Conservation (phyloP, 2,113 vertebrate species). For the Phalacrocorax aristotelis region DNA sequence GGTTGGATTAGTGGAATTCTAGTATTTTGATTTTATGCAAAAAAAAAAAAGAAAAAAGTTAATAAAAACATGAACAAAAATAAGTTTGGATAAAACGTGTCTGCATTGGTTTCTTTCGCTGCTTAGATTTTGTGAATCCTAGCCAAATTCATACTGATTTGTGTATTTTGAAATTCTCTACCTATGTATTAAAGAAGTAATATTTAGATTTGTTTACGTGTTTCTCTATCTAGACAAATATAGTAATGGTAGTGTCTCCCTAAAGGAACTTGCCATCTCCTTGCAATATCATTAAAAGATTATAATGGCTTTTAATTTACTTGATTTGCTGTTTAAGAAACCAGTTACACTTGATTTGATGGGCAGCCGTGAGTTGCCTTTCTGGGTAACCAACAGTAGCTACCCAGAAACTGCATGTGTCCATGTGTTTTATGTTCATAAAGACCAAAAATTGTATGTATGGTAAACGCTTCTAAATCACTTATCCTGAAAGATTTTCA, state of each 20-base stretch:
- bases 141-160: background rate
- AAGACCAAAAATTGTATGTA: background rate
- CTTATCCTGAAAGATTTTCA: background rate
- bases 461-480: background rate
- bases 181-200: background rate
- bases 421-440: background rate
- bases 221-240: background rate
- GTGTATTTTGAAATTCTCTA: background rate
- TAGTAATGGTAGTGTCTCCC: background rate
- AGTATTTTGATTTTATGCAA: background rate
- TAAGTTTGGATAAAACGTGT: background rate
- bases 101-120: background rate
- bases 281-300: background rate
- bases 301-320: background rate
- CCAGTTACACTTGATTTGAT: background rate
- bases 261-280: background rate
- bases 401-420: background rate
- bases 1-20: background rate
- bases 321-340: background rate
- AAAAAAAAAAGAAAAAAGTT: background rate
- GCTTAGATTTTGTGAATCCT: background rate
- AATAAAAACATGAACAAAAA: background rate
- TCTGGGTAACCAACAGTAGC: background rate
- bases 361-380: background rate
- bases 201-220: background rate